Evolutionary conservation across 2,113 vertebrate genomes (phyloP).

Genomic region (Silurus glanis): DNA sequence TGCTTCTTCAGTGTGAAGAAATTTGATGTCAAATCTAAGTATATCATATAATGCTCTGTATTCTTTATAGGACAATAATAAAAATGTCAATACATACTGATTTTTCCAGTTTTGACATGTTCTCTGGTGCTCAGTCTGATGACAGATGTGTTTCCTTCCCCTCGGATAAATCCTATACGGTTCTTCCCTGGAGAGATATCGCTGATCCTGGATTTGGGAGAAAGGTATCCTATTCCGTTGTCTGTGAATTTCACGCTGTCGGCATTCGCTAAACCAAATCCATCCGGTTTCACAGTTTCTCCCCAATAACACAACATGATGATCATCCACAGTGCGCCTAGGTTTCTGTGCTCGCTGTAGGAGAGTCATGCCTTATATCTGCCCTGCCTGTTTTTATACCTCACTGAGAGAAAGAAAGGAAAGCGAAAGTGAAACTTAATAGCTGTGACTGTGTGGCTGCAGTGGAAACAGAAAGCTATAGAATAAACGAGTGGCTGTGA

Average conservation of each 20-base stretch:
- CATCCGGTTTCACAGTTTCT: conserved; percentile 14
- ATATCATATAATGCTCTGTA: too few relatives aligned
- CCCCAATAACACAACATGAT: conserved; percentile 48
- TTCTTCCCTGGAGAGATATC: conserved; percentile 32
- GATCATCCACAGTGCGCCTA: neutral
- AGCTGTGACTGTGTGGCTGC: neutral
- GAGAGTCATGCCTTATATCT: neutral
- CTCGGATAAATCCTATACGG: conserved; percentile 29
- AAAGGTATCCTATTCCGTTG: neutral
- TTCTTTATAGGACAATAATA: too few relatives aligned
- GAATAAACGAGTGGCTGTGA: too few relatives aligned
- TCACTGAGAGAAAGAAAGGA: neutral
- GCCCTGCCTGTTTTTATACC: neutral
- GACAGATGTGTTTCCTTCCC: conserved; percentile 29
- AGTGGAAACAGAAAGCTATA: neutral
- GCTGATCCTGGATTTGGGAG: conserved; percentile 20
- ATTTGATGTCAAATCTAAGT: too few relatives aligned
- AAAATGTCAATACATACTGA: conserved; percentile 26
- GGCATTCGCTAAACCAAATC: neutral
- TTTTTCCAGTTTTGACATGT: neutral
- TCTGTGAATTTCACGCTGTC: conserved; percentile 14
- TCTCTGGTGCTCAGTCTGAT: neutral
- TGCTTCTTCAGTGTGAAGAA: too few relatives aligned
- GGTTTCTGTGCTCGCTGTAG: neutral
- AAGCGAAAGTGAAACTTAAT: conserved; percentile 5